Conservation (phyloP, 2,113 vertebrate species). For the Dipodomys merriami region DNA sequence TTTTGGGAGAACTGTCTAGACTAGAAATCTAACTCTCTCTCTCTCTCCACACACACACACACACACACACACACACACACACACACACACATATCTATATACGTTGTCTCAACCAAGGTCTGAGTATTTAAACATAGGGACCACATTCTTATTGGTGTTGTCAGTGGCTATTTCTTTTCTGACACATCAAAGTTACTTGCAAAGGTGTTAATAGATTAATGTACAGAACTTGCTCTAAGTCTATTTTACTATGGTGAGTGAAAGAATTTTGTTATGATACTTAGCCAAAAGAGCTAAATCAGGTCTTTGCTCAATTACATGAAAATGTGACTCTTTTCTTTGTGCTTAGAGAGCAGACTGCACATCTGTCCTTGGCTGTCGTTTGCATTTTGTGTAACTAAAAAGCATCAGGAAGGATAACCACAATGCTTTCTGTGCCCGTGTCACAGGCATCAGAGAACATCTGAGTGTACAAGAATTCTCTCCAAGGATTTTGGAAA, state of each 20-base stretch:
- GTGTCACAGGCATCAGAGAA: slow-evolving; percentile 42
- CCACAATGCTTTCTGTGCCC: background rate
- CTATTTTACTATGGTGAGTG: background rate
- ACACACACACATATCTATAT: no score
- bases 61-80: no score
- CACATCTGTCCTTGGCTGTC: background rate
- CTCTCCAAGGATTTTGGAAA: slow-evolving; percentile 57
- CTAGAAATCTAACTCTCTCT: background rate
- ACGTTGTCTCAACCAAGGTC: background rate
- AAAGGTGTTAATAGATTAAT: slow-evolving; percentile 16
- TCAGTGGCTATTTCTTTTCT: slow-evolving; percentile 12
- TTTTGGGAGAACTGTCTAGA: background rate
- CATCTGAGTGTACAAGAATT: background rate
- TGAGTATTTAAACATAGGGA: background rate
- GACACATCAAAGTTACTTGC: background rate
- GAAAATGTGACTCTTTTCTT: background rate
- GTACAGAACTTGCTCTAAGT: background rate
- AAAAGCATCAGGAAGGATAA: slow-evolving; percentile 50
- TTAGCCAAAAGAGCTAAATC: slow-evolving; percentile 45
- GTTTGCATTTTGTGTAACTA: background rate
- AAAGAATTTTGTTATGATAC: background rate
- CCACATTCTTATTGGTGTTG: background rate
- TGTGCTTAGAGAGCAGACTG: background rate
- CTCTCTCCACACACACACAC: no score
- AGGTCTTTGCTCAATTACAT: background rate